Conservation (phyloP, 2,888 invertebrate genomes). For the Drosophila meridionalis region DNA sequence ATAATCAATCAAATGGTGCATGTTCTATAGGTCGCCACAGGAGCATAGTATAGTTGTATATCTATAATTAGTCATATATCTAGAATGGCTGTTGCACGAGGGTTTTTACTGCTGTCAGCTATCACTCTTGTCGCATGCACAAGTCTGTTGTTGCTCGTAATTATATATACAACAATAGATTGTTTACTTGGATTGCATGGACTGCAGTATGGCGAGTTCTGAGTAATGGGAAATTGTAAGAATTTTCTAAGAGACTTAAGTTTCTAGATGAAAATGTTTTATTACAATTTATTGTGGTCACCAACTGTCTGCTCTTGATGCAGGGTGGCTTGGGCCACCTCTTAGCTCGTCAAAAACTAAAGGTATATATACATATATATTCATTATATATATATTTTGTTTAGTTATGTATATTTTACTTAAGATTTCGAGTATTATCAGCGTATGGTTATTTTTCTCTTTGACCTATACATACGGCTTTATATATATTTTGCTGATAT, state of each 20-base stretch:
- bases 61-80: neutral
- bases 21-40: neutral
- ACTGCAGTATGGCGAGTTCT: neutral
- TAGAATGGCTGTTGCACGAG: neutral
- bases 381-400: neutral
- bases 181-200: neutral
- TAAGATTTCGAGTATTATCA: neutral
- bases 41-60: neutral
- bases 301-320: neutral
- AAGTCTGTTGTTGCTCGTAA: neutral
- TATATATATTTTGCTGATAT: neutral
- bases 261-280: neutral
- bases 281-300: neutral
- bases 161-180: neutral
- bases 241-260: neutral
- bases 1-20: neutral
- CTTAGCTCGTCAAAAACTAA: neutral
- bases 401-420: neutral
- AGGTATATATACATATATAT: neutral
- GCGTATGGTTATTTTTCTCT: neutral
- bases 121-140: neutral
- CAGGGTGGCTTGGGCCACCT: neutral
- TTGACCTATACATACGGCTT: neutral
- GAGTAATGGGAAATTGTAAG: neutral
- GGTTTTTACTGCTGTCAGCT: neutral